Conservation (phyloP, 1,140 invertebrate genomes). For the Cyphomyrmex costatus region DNA sequence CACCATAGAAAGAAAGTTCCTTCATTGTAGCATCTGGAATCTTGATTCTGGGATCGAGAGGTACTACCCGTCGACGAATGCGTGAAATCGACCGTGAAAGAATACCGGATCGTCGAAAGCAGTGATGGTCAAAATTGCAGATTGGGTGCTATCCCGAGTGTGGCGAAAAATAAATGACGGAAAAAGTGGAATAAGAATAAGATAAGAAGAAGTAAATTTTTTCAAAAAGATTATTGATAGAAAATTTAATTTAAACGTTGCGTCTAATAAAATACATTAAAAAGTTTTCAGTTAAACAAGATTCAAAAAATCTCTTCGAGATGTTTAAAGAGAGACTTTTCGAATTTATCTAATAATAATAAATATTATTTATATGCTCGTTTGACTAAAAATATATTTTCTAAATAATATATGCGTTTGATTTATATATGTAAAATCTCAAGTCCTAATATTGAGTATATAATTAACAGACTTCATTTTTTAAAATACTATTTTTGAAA, state of each 20-base stretch:
- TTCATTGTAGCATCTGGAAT: slow-evolving; percentile 59
- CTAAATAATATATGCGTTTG: not conserved
- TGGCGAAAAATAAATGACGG: not conserved
- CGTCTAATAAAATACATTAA: not conserved
- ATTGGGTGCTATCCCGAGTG: not conserved
- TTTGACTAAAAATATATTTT: not conserved
- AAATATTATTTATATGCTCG: not conserved
- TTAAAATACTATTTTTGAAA: not conserved
- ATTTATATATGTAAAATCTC: not conserved
- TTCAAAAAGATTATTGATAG: not conserved
- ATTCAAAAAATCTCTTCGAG: no score
- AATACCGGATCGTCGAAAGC: slow-evolving; percentile 59
- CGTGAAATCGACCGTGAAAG: slow-evolving; percentile 69
- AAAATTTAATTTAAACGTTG: slow-evolving; percentile 7
- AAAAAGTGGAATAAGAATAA: not conserved
- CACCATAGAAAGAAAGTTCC: slow-evolving; percentile 50
- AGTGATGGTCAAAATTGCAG: slow-evolving; percentile 59
- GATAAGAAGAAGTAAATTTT: not conserved
- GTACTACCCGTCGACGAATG: slow-evolving; percentile 62
- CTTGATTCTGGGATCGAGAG: slow-evolving; percentile 64
- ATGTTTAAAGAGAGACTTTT: not conserved
- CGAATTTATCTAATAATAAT: not conserved
- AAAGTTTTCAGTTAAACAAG: not conserved
- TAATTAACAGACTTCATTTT: not conserved
- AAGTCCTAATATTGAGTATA: not conserved